These are phyloP conservation scores for Callospermophilus lateralis DNA, from an alignment of 2,113 vertebrate genomes.

Conservation along the genomic window DNA sequence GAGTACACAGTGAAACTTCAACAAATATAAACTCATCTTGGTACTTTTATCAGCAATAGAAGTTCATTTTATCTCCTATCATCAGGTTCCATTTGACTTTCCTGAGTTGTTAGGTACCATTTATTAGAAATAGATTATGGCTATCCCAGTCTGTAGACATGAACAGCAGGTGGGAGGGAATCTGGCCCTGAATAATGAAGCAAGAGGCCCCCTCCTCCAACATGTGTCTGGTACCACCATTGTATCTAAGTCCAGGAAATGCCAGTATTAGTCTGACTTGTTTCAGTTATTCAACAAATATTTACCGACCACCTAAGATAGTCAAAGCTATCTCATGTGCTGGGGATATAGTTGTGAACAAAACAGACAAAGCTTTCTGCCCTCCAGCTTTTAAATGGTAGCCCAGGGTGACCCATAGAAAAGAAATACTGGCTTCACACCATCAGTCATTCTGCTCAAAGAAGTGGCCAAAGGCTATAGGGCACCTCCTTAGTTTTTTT, in stretches of 20 bases:
- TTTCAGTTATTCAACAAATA: conserved; percentile 27
- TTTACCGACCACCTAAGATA: neutral
- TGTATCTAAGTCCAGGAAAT: neutral
- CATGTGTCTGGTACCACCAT: neutral
- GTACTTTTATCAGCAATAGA: neutral
- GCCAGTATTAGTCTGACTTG: neutral
- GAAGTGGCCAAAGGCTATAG: neutral
- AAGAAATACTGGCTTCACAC: conserved; percentile 20
- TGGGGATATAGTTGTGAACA: neutral
- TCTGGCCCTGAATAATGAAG: neutral
- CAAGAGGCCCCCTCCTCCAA: neutral
- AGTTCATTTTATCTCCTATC: neutral
- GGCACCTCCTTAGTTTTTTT: neutral
- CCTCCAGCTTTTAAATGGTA: neutral
- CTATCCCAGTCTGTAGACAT: neutral
- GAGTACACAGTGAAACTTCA: neutral
- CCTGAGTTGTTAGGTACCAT: neutral
- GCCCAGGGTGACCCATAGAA: neutral
- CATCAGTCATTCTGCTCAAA: conserved; percentile 23
- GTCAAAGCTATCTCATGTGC: neutral
- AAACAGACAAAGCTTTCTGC: neutral
- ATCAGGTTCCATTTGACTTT: neutral
- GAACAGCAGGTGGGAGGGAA: neutral
- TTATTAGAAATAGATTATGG: neutral
- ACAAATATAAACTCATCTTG: neutral